Conservation (phyloP, 2,888 invertebrate species). For the Argynnis bischoffii region DNA sequence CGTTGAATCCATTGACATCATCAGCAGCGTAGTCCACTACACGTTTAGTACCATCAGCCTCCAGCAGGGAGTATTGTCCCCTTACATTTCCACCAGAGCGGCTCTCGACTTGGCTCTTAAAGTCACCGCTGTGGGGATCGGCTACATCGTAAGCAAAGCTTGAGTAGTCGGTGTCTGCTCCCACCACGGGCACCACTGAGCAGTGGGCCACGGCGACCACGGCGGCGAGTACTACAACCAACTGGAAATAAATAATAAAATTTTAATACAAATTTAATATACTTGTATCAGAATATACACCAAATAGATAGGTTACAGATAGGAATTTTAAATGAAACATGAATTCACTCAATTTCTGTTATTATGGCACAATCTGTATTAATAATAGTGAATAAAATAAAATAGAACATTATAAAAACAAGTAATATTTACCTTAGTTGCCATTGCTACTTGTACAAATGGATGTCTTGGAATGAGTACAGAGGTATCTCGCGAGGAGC, state of each 20-base stretch:
- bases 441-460: constrained; percentile 70
- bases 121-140: constrained; percentile 82
- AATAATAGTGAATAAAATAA: constrained; percentile 1
- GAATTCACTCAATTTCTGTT: background rate
- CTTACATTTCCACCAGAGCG: constrained; percentile 78
- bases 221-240: constrained; percentile 67
- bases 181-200: constrained; percentile 76
- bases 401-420: background rate
- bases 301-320: background rate
- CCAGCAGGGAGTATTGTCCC: constrained; percentile 81
- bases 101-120: constrained; percentile 80
- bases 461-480: constrained; percentile 70
- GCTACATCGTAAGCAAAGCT: constrained; percentile 82
- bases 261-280: too few species aligned
- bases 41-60: constrained; percentile 80
- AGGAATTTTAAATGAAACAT: background rate
- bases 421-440: constrained; percentile 68
- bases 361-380: background rate
- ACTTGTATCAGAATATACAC: background rate
- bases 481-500: constrained; percentile 53
- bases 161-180: constrained; percentile 76
- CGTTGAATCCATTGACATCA: constrained; percentile 82
- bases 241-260: constrained; percentile 55
- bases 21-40: constrained; percentile 83
- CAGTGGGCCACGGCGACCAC: constrained; percentile 64